Evolutionary conservation across 2,113 vertebrate genomes (phyloP).

Genomic region (Corythornis cristatus): DNA sequence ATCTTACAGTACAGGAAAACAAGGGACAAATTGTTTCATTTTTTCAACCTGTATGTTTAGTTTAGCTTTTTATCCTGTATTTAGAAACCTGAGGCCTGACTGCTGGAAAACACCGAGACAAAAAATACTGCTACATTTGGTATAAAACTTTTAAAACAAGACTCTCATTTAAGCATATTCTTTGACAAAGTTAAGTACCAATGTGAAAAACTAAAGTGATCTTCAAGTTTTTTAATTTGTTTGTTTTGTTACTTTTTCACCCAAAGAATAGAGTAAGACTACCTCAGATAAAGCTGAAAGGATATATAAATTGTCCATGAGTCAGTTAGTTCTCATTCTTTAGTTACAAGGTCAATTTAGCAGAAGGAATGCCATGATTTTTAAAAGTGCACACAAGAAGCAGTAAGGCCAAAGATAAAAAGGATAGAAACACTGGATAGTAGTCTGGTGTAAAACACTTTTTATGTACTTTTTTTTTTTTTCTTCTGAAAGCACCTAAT

Average conservation of each 20-base stretch:
- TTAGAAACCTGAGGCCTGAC: background rate
- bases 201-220: background rate
- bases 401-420: background rate
- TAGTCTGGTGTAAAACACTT: background rate
- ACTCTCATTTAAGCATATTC: background rate
- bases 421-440: background rate
- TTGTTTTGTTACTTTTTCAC: background rate
- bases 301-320: background rate
- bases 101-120: background rate
- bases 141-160: background rate
- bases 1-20: background rate
- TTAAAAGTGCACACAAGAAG: background rate
- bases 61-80: background rate
- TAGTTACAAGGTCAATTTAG: background rate
- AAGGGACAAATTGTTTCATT: background rate
- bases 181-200: background rate
- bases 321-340: background rate
- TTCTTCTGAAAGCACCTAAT: background rate
- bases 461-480: background rate
- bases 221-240: background rate
- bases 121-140: background rate
- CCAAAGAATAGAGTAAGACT: background rate
- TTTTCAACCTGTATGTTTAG: background rate
- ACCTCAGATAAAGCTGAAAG: background rate
- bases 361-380: background rate